A percentile compares a stretch with the other conserved stretches of the same genome.
phyloP scores from a whole-genome alignment of 2,797 vertebrate species.

The Luscinia megarhynchos region DNA sequence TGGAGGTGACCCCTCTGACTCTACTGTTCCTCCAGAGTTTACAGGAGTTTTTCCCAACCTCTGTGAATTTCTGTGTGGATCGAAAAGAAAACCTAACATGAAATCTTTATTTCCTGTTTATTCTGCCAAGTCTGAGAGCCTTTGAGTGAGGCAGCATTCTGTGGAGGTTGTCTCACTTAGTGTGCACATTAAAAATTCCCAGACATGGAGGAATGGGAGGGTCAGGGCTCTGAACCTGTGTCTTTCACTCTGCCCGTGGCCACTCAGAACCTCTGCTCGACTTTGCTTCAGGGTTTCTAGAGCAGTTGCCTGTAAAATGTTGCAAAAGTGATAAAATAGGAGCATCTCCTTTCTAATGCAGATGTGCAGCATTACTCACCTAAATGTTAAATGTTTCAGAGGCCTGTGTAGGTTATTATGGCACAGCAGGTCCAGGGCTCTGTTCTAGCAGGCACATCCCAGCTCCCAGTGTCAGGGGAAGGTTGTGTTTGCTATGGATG shows the following conservation, averaged over 20 bases:
- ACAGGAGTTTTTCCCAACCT: rapidly evolving
- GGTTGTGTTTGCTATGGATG: not conserved
- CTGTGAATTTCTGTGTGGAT: not conserved
- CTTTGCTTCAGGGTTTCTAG: not conserved
- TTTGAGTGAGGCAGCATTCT: not conserved
- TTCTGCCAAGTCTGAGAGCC: not conserved
- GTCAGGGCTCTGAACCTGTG: not conserved
- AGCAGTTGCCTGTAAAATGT: not conserved
- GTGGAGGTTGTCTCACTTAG: not conserved
- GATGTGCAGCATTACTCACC: not conserved
- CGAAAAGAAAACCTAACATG: not conserved
- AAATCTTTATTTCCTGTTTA: not conserved
- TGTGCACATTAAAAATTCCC: not conserved
- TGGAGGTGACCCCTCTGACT: not conserved
- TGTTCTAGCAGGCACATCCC: not conserved
- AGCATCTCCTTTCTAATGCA: not conserved
- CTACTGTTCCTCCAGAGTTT: not conserved
- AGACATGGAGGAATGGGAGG: not conserved
- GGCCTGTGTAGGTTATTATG: not conserved
- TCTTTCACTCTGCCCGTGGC: not conserved
- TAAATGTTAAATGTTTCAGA: not conserved
- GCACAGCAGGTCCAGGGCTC: not conserved
- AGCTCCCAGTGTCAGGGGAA: not conserved
- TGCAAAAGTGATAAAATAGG: not conserved
- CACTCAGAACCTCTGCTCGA: not conserved